Base-by-base conservation (phyloP, 2,888 invertebrate species). In the Tethea ocularis region DNA sequence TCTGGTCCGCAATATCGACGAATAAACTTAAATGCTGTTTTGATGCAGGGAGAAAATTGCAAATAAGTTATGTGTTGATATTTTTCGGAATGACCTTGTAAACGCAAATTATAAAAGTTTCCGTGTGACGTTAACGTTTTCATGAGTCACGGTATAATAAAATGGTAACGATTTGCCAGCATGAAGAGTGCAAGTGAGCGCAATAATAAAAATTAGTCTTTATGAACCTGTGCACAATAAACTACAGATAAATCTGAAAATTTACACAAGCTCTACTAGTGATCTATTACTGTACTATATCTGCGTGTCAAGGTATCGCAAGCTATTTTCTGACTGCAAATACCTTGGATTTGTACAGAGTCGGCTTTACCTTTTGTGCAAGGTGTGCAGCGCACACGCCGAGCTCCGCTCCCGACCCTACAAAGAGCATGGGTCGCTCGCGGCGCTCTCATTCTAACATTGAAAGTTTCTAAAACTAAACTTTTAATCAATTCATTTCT, bases 1-100 rank as follows among this genome's bases (percentile, higher is more conserved):
- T 91, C 83, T 69, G 60, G 72, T 62, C 80, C 80, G 82, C 83
- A 82, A 78, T 72, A 70, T 62, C 74, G 66, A 66, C 72, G 63
- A 66, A 69, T 69, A 70, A 71, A 71, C 64, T 67, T 78, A 75
- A 70, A 77, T 71, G 76, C 53, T 29, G 20, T 38, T 53, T 54
- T 36, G 33, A 17, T 22, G 33, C 33, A 33, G 15, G 54, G 33
- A 22, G 17, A 33, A 36, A 36, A 13, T 54, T 29, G 54, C 54
- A 20, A 54, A 15, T 29, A 33, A 33, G 13, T 29, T 22, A 11
- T 22, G 17, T 7, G 22, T 11, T 53, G n/a, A 53, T 53, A 26
- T 52, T 17, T 36, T 24, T 26, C n/a, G 10, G 17, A 26, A n/a
- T 24, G 17, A 41, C 41, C 41, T 41, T 41, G 17, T 41, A 29